Conservation (phyloP, 1,140 invertebrate species). For the Chironomus striatipennis region DNA sequence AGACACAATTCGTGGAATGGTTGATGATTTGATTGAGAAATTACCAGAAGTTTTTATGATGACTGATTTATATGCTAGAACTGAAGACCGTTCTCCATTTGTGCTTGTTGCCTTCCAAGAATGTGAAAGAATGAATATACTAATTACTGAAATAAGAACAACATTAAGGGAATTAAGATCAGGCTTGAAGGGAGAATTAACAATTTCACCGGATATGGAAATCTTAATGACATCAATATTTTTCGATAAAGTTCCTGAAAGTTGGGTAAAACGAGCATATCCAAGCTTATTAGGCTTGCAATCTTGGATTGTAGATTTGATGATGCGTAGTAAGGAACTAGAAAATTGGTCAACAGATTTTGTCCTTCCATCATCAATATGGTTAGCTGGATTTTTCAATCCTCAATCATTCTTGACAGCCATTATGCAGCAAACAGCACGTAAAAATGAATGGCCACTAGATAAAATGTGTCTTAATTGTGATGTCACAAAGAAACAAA, state of each 20-base stretch:
- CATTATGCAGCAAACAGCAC: constrained; percentile 92
- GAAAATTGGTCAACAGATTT: constrained; percentile 73
- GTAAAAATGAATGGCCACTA: constrained; percentile 91
- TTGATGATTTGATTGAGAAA: constrained; percentile 86
- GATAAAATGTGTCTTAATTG: constrained; percentile 93
- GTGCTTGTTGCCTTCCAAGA: constrained; percentile 91
- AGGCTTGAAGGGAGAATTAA: constrained; percentile 87
- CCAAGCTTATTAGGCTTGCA: constrained; percentile 78
- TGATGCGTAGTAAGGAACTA: constrained; percentile 66
- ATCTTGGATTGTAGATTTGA: constrained; percentile 81
- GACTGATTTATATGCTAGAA: constrained; percentile 72
- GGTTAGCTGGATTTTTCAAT: constrained; percentile 93
- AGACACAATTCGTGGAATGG: constrained; percentile 70
- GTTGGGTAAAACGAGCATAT: constrained; percentile 80
- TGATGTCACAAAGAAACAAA: constrained; percentile 88
- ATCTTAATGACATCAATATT: constrained; percentile 71
- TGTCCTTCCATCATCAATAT: constrained; percentile 72
- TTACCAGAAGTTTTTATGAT: constrained; percentile 85
- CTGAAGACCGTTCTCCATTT: constrained; percentile 84
- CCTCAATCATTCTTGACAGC: constrained; percentile 94
- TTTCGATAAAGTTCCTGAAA: constrained; percentile 75
- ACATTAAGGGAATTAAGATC: constrained; percentile 79
- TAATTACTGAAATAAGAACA: constrained; percentile 69
- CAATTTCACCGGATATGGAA: constrained; percentile 90
- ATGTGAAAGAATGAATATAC: constrained; percentile 87